Conservation (phyloP, 2,888 invertebrate genomes). For the Augiades crinisus region DNA sequence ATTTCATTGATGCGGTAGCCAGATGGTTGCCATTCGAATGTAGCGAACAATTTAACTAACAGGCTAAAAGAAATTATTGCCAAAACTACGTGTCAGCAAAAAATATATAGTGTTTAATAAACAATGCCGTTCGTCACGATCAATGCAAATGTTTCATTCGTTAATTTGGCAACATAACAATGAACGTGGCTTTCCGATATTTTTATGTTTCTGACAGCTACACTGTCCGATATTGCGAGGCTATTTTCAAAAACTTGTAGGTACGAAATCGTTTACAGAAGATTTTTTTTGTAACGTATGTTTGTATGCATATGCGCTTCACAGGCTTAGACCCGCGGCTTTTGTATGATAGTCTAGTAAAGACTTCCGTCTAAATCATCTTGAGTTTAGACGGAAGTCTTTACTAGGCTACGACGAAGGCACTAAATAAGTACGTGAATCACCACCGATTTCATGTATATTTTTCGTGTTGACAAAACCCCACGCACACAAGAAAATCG, state of each 20-base stretch:
- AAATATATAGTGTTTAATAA: conserved; percentile 16
- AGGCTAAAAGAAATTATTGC: conserved; percentile 6
- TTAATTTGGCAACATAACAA: conserved; percentile 14
- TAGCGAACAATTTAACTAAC: conserved; percentile 3
- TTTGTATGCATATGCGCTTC: no score
- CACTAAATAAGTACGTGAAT: no score
- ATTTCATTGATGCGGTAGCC: conserved; percentile 26
- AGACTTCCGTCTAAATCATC: no score
- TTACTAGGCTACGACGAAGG: no score
- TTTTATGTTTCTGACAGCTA: conserved; percentile 11
- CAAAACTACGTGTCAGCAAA: conserved; percentile 10
- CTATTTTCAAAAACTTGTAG: neutral
- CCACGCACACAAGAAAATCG: neutral
- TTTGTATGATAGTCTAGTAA: no score
- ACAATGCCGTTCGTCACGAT: conserved; percentile 2
- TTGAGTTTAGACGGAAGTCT: no score
- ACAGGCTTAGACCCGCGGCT: no score
- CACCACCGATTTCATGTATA: no score
- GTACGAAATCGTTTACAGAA: no score
- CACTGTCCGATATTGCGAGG: neutral
- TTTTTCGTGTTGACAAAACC: no score
- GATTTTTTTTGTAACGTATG: no score
- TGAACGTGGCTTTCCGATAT: conserved; percentile 10
- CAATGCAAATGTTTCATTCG: conserved; percentile 12
- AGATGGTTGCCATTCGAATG: conserved; percentile 19